Evolutionary conservation across 1,140 invertebrate genomes (phyloP).

Genomic region (Asbolus verrucosus): DNA sequence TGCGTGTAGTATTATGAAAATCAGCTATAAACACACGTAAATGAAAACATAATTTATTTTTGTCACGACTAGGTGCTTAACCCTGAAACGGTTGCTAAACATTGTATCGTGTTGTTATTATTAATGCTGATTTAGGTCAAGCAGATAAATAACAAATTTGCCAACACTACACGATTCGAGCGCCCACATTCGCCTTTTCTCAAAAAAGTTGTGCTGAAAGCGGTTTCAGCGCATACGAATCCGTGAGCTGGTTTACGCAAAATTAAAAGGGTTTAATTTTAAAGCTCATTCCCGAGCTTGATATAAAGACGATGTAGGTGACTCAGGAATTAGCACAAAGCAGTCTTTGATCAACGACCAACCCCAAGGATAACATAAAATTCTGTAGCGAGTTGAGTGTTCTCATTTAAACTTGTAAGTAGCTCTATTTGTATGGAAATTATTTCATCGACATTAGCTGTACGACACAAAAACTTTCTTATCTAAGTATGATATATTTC

Average conservation of each 20-base stretch:
- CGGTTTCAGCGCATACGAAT: too few relatives aligned
- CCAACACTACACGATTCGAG: too few relatives aligned
- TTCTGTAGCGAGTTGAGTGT: background rate
- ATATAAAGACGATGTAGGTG: too few relatives aligned
- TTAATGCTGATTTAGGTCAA: slow-evolving; percentile 24
- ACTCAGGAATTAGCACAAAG: too few relatives aligned
- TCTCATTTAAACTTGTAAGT: background rate
- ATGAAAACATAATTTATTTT: slow-evolving; percentile 22
- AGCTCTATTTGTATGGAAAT: slow-evolving; percentile 12
- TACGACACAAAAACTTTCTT: background rate
- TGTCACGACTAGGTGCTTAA: slow-evolving; percentile 1
- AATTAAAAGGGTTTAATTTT: too few relatives aligned
- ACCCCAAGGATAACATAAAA: too few relatives aligned
- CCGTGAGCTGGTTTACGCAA: too few relatives aligned
- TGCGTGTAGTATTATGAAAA: slow-evolving; percentile 14
- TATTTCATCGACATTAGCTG: slow-evolving; percentile 17
- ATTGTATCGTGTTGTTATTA: too few relatives aligned
- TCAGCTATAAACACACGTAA: slow-evolving; percentile 9
- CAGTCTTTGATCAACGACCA: too few relatives aligned
- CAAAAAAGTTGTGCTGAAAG: too few relatives aligned
- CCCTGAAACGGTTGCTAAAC: background rate
- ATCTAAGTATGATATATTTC: slow-evolving; percentile 4
- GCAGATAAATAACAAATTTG: background rate
- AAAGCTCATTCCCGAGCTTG: too few relatives aligned
- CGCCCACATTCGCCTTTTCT: too few relatives aligned